Percentiles rank a stretch among this genome's conserved stretches.
phyloP scores from a whole-genome alignment of 2,113 vertebrate genomes.

The Ictidomys tridecemlineatus region DNA sequence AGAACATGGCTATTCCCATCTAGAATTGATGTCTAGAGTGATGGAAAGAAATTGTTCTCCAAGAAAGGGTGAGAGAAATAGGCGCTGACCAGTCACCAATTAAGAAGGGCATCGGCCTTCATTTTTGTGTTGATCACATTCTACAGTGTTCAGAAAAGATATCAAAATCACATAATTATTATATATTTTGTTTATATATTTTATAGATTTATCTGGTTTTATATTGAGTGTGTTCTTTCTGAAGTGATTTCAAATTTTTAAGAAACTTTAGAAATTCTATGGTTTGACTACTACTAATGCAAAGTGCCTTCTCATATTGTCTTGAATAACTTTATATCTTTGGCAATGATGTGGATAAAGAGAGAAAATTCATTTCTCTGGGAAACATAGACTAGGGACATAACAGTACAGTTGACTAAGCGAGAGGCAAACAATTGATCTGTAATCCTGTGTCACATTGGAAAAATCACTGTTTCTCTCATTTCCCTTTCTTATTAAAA shows the following conservation, averaged over 20 bases:
- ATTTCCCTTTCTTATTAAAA: slow-evolving; percentile 30
- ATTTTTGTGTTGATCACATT: not conserved
- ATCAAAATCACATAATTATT: not conserved
- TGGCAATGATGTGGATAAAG: not conserved
- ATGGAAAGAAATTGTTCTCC: not conserved
- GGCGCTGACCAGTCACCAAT: not conserved
- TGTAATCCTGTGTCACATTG: not conserved
- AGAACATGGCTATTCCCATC: not conserved
- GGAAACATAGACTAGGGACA: not conserved
- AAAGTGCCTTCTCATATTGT: not conserved
- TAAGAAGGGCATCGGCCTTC: not conserved
- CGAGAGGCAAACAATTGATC: not conserved
- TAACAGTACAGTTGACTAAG: not conserved
- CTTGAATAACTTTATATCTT: not conserved
- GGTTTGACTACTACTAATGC: not conserved
- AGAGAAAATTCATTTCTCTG: not conserved
- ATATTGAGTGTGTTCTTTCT: not conserved
- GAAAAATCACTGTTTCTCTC: not conserved
- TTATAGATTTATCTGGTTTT: not conserved
- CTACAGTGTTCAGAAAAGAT: not conserved
- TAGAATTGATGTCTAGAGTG: not conserved
- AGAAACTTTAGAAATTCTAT: not conserved
- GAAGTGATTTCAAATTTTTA: not conserved
- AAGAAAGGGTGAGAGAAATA: not conserved
- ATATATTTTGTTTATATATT: not conserved